Conservation (phyloP, 2,888 invertebrate genomes). For the Pimpla rufipes region DNA sequence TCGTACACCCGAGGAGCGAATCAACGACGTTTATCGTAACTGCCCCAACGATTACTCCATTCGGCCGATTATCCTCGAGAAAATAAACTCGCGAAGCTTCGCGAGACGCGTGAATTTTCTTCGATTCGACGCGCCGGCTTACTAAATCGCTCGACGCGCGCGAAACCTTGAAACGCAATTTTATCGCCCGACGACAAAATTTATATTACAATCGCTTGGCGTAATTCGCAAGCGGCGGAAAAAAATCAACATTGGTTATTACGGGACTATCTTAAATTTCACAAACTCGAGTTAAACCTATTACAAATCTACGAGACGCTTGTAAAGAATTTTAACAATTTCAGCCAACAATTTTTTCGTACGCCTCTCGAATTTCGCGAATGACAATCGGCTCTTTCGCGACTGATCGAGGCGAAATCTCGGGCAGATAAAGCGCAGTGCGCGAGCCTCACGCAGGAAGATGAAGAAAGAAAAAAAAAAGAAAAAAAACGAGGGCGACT, state of each 20-base stretch:
- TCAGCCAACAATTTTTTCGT: background rate
- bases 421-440: background rate
- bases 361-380: background rate
- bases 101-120: background rate
- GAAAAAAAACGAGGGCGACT: background rate
- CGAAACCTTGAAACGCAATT: no score
- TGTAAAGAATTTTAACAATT: no score
- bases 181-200: no score
- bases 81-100: slow-evolving; percentile 2
- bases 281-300: no score
- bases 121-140: no score
- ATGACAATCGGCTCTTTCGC: background rate
- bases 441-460: no score
- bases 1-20: slow-evolving; percentile 17
- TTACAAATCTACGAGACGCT: no score
- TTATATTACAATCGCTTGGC: no score
- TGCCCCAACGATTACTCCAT: slow-evolving; percentile 17
- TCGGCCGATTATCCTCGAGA: slow-evolving; percentile 6
- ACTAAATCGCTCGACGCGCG: no score
- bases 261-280: no score
- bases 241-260: no score
- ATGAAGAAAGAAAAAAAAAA: slow-evolving; percentile 27
- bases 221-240: no score
- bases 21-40: slow-evolving; percentile 25
- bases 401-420: background rate